phyloP scores from a whole-genome alignment of 2,797 vertebrate species.

The Manis crassicaudata region DNA sequence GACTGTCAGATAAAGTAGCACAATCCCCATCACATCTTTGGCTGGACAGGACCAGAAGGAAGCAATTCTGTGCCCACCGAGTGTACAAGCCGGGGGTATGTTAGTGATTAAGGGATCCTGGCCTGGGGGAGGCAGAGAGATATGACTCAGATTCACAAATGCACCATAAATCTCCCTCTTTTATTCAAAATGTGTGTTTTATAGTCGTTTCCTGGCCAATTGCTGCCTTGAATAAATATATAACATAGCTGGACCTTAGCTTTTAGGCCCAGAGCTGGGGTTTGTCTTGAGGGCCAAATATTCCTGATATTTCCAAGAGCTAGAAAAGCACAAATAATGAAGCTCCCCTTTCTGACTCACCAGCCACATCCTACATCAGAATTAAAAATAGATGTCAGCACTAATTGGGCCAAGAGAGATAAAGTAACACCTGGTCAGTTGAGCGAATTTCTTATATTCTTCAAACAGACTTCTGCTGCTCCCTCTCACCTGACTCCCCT shows the following conservation, averaged over 20 bases:
- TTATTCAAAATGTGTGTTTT: conserved; percentile 90
- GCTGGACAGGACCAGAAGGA: conserved; percentile 86
- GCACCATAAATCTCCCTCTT: conserved; percentile 88
- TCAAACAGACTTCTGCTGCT: fast-evolving
- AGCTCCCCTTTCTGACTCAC: conserved; percentile 28
- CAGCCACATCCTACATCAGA: conserved; percentile 32
- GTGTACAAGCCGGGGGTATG: conserved; percentile 87
- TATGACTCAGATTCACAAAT: conserved; percentile 88
- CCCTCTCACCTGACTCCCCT: not conserved
- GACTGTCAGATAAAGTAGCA: conserved; percentile 87
- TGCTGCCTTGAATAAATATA: conserved; percentile 87
- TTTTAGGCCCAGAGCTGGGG: conserved; percentile 63
- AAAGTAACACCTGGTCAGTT: conserved; percentile 30
- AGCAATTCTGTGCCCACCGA: conserved; percentile 86
- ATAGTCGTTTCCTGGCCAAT: conserved; percentile 87
- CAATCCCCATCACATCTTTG: conserved; percentile 84
- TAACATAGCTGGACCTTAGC: conserved; percentile 83
- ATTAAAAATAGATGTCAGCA: not conserved
- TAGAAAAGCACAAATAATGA: conserved; percentile 9
- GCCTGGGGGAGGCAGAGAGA: conserved; percentile 86
- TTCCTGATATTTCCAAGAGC: conserved; percentile 64
- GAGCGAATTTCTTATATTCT: not conserved
- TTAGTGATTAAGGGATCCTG: conserved; percentile 88
- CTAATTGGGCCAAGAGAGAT: not conserved
- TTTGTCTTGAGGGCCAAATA: conserved; percentile 67